A percentile compares a stretch with the other conserved stretches of the same genome.
Conservation (phyloP, 2,888 invertebrate genomes). For the Heliconius charithonia region DNA sequence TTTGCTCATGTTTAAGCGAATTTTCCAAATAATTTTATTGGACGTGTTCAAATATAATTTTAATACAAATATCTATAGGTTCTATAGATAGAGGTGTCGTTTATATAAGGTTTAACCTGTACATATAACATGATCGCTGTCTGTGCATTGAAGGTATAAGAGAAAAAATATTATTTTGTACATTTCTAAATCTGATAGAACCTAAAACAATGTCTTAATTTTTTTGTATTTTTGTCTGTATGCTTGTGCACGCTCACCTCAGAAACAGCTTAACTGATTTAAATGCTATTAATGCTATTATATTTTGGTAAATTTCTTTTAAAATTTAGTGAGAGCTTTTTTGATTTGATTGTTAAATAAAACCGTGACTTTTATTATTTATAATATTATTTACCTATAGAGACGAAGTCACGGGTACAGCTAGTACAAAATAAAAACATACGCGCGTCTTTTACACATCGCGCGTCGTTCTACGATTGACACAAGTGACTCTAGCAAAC, state of each 20-base stretch:
- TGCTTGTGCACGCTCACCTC: no score
- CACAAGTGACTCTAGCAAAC: conserved; percentile 71
- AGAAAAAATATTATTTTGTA: neutral
- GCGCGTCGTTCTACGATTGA: conserved; percentile 61
- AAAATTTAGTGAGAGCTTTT: neutral
- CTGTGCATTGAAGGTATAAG: neutral
- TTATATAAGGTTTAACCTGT: conserved; percentile 33
- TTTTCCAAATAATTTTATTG: conserved; percentile 49
- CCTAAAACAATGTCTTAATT: neutral
- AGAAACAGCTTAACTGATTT: no score
- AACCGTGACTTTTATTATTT: no score
- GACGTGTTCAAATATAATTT: conserved; percentile 36
- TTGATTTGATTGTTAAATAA: neutral
- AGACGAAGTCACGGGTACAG: neutral
- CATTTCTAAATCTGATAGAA: no score
- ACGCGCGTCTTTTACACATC: neutral
- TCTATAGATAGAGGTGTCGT: neutral
- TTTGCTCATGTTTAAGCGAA: conserved; percentile 44
- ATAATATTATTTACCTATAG: no score
- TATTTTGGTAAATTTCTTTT: no score
- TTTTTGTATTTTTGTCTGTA: no score
- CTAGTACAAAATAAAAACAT: conserved; percentile 4
- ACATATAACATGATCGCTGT: neutral
- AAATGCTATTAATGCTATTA: no score
- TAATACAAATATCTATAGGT: conserved; percentile 41